A percentile compares a stretch with the other conserved stretches of the same genome.
Conservation (phyloP, 2,113 vertebrate genomes). For the Pelvicachromis taeniatus region DNA sequence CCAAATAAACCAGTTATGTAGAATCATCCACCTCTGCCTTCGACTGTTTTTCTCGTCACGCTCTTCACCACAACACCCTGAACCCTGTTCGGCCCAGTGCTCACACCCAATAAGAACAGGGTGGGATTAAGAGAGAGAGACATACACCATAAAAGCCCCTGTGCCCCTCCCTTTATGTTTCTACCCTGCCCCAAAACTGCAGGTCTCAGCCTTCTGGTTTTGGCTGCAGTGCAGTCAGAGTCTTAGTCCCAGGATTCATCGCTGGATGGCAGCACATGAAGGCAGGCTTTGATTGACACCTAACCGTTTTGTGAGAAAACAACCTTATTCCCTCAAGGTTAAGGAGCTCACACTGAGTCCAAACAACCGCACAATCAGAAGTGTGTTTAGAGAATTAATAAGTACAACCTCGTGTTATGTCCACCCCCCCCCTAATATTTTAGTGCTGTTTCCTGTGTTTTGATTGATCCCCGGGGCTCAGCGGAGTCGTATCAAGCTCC, state of each 20-base stretch:
- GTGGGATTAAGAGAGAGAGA: slow-evolving; percentile 19
- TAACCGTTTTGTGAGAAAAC: not conserved
- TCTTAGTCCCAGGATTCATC: not conserved
- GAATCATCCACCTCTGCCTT: slow-evolving; percentile 32
- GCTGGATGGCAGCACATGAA: slow-evolving; percentile 11
- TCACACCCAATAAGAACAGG: not conserved
- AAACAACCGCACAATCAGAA: not conserved
- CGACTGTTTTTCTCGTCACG: slow-evolving; percentile 28
- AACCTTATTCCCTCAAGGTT: not conserved
- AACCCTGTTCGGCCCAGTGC: not conserved
- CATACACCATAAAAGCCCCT: not conserved
- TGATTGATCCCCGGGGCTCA: slow-evolving; percentile 4
- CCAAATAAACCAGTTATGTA: slow-evolving; percentile 64
- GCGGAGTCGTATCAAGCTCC: slow-evolving; percentile 33
- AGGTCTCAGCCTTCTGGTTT: not conserved
- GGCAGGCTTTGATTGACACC: slow-evolving; percentile 13
- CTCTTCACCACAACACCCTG: not conserved
- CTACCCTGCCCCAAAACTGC: not conserved
- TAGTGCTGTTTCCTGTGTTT: not conserved
- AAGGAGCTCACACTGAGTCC: not conserved
- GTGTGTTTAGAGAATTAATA: not conserved
- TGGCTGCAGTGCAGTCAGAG: slow-evolving; percentile 40
- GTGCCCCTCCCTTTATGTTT: not conserved
- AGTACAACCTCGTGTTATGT: not conserved
- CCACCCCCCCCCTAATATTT: not conserved